Evolutionary conservation across 2,797 vertebrate genomes (phyloP).

Genomic region (Cryptoblepharus egeriae): DNA sequence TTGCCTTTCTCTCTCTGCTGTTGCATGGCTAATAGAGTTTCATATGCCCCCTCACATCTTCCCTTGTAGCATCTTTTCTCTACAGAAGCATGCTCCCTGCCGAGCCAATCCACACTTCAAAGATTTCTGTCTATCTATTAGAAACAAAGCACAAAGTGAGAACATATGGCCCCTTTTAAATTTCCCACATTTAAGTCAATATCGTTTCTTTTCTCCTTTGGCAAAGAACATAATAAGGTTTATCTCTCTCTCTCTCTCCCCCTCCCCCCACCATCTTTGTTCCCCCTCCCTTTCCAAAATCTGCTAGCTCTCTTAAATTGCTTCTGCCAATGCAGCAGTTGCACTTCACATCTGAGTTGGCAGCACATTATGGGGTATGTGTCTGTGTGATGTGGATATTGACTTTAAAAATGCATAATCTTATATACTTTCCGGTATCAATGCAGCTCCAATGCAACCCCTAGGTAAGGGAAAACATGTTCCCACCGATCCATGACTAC

Average conservation of each 20-base stretch:
- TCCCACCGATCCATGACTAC: too few relatives aligned
- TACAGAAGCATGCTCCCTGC: conserved; percentile 90
- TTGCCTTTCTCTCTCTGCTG: conserved; percentile 88
- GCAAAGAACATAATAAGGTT: conserved; percentile 80
- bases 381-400: too few relatives aligned
- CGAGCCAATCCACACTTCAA: conserved; percentile 96
- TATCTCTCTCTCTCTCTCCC: conserved; percentile 73
- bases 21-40: conserved; percentile 93
- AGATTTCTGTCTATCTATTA: conserved; percentile 91
- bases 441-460: too few relatives aligned
- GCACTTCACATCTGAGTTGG: conserved; percentile 64
- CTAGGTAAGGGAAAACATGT: too few relatives aligned
- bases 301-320: conserved; percentile 70
- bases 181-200: conserved; percentile 90
- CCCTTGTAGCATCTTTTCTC: conserved; percentile 90
- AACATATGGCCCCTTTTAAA: conserved; percentile 90
- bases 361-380: conserved; percentile 44
- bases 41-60: conserved; percentile 87
- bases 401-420: too few relatives aligned
- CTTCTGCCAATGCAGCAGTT: conserved; percentile 71
- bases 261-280: neutral
- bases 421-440: too few relatives aligned
- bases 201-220: conserved; percentile 83
- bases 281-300: conserved; percentile 48
- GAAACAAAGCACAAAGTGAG: conserved; percentile 92